A percentile compares a stretch with the other conserved stretches of the same genome.
phyloP scores from a whole-genome alignment of 1,140 invertebrate species.

The Leguminivora glycinivorella region DNA sequence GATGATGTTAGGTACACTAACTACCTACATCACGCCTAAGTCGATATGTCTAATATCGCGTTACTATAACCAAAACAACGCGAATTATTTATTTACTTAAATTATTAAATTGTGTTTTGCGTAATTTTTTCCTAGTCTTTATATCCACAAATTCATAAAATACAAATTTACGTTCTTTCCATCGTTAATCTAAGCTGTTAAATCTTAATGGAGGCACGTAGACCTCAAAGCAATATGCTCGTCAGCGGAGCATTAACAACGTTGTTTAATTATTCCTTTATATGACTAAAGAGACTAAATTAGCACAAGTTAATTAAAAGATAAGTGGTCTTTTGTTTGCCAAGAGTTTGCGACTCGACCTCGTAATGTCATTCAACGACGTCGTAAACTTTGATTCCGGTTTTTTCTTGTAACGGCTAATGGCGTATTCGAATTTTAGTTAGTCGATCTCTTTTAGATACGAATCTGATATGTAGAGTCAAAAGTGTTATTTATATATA shows the following conservation, averaged over 20 bases:
- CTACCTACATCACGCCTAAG: too few species aligned
- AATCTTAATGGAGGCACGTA: not conserved
- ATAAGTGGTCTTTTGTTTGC: not conserved
- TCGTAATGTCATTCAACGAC: not conserved
- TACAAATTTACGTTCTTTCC: not conserved
- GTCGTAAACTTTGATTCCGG: not conserved
- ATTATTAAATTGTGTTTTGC: too few species aligned
- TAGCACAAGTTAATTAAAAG: slow-evolving; percentile 10
- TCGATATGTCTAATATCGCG: too few species aligned
- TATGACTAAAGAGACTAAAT: not conserved
- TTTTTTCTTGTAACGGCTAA: not conserved
- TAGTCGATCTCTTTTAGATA: too few species aligned
- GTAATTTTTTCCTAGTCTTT: too few species aligned
- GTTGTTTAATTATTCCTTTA: slow-evolving; percentile 9
- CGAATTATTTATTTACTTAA: too few species aligned
- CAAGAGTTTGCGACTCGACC: not conserved
- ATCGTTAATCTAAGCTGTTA: not conserved
- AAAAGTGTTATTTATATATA: too few species aligned
- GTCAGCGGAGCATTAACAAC: not conserved
- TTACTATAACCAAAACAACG: too few species aligned
- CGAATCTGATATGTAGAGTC: too few species aligned
- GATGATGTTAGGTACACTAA: too few species aligned
- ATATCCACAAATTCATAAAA: not conserved
- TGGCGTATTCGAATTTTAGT: too few species aligned
- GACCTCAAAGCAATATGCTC: not conserved